These are phyloP conservation scores for Leptopilina clavipes DNA, from an alignment of 1,140 invertebrate species.

Conservation along the genomic window DNA sequence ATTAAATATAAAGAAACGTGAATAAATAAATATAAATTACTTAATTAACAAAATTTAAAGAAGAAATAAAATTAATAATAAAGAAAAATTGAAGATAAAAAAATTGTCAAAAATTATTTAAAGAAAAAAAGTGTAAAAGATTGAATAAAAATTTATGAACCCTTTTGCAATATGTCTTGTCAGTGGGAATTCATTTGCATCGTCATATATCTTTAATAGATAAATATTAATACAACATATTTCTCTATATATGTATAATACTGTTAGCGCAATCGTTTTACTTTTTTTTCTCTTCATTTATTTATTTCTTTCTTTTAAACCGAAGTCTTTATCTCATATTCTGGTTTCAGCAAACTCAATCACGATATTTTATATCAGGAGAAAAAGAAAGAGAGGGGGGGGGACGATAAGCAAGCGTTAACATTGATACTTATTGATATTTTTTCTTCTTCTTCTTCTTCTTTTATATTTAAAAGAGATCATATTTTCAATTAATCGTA, in stretches of 20 bases:
- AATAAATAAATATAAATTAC: too few relatives aligned
- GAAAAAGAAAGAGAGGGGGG: too few relatives aligned
- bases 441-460: neutral
- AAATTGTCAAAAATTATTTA: neutral
- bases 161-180: conserved; percentile 13
- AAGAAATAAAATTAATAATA: neutral
- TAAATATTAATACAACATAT: neutral
- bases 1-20: too few relatives aligned
- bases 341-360: conserved; percentile 24
- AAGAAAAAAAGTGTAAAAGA: too few relatives aligned
- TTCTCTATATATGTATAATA: neutral
- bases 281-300: neutral
- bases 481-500: conserved; percentile 22
- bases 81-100: neutral
- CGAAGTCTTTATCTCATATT: neutral
- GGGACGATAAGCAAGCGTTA: conserved; percentile 19
- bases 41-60: too few relatives aligned
- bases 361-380: conserved; percentile 13
- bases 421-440: conserved; percentile 27
- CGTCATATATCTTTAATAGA: conserved; percentile 12
- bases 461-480: neutral
- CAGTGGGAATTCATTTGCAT: conserved; percentile 12
- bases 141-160: neutral
- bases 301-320: too few relatives aligned
- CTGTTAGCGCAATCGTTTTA: conserved; percentile 16